These are phyloP conservation scores for Strigops habroptila DNA, from an alignment of 2,113 vertebrate genomes.

Conservation along the genomic window DNA sequence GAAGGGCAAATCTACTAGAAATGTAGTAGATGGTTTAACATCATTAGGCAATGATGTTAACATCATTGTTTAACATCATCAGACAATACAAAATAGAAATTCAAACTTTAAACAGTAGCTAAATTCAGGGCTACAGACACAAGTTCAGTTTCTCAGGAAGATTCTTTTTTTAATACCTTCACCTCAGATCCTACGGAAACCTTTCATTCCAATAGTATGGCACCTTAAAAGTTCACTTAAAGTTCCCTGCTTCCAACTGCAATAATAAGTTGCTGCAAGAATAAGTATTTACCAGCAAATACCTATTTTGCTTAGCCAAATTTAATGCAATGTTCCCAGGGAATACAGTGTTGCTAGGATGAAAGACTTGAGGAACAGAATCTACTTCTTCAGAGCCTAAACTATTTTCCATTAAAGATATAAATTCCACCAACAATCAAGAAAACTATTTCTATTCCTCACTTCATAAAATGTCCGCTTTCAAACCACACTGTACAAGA, in stretches of 20 bases:
- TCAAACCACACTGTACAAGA: not conserved
- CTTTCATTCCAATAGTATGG: not conserved
- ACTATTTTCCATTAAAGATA: not conserved
- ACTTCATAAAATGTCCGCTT: not conserved
- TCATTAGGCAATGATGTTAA: not conserved
- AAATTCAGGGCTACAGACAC: not conserved
- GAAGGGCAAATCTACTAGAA: not conserved
- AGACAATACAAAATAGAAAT: not conserved
- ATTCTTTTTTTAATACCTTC: not conserved
- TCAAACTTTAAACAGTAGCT: not conserved
- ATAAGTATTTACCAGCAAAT: not conserved
- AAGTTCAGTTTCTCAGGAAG: not conserved
- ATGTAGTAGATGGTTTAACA: not conserved
- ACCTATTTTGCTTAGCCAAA: not conserved
- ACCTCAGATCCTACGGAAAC: not conserved
- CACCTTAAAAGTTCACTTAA: not conserved
- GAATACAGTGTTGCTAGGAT: not conserved
- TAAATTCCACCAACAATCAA: not conserved
- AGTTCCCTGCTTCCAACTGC: not conserved
- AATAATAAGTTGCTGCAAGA: not conserved
- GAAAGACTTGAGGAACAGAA: not conserved
- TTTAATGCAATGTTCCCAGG: not conserved
- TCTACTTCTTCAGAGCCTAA: not conserved
- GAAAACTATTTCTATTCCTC: not conserved
- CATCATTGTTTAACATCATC: not conserved